Conservation (phyloP, 2,113 vertebrate species). For the Gnathonemus echidnorhynchus region DNA sequence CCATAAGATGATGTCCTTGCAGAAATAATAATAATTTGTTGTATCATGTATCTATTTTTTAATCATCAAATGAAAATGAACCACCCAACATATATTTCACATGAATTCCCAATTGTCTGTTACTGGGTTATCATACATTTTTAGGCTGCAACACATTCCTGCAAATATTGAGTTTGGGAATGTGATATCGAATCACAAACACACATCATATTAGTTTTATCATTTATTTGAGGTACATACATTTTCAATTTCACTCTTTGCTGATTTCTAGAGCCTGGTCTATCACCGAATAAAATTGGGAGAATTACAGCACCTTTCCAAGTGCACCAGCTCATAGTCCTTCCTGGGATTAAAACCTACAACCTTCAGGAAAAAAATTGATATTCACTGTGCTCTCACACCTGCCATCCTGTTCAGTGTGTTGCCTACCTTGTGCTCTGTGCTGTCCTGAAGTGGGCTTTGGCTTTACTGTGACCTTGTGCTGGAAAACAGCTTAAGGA, state of each 20-base stretch:
- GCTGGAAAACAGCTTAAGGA: background rate
- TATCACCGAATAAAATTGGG: conserved; percentile 20
- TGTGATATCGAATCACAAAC: background rate
- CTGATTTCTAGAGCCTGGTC: background rate
- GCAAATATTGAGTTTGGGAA: background rate
- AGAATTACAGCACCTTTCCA: conserved; percentile 40
- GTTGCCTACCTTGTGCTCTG: background rate
- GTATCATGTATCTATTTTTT: conserved; percentile 3
- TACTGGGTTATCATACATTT: background rate
- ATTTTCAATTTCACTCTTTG: conserved; percentile 10
- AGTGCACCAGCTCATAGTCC: background rate
- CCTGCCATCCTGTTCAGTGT: background rate
- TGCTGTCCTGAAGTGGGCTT: background rate
- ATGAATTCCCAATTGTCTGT: conserved; percentile 1
- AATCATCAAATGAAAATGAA: conserved; percentile 5
- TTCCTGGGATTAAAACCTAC: background rate
- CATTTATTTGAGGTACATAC: background rate
- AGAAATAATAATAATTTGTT: background rate
- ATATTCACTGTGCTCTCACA: background rate
- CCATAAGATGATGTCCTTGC: background rate
- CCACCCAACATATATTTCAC: background rate
- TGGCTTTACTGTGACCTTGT: background rate
- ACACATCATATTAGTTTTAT: conserved; percentile 6
- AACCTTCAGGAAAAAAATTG: background rate
- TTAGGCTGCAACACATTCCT: background rate